Evolutionary conservation across 2,113 vertebrate species (phyloP).

Genomic region (pig (Sus scrofa)): T2T-Sscrofa CM000812.6:253710001-253710500

Average conservation of each 20-base stretch:
- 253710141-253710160: no score
- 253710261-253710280: background rate
- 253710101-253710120: no score
- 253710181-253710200: background rate
- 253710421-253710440: conserved; percentile 21
- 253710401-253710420: background rate
- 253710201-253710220: no score
- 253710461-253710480: background rate
- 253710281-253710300: background rate
- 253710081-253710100: no score
- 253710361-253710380: background rate
- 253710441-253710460: background rate
- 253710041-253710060: background rate
- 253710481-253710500: background rate
- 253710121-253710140: no score
- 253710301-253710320: background rate
- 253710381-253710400: background rate
- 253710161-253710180: no score
- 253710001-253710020: background rate
- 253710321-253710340: background rate
- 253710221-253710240: background rate
- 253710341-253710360: conserved; percentile 22
- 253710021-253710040: background rate
- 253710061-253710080: no score
- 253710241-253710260: background rate